Percentiles rank a stretch among this genome's conserved stretches.
These are phyloP conservation scores for Harpagifer antarcticus DNA, from an alignment of 2,797 vertebrate genomes.

Conservation along the genomic window DNA sequence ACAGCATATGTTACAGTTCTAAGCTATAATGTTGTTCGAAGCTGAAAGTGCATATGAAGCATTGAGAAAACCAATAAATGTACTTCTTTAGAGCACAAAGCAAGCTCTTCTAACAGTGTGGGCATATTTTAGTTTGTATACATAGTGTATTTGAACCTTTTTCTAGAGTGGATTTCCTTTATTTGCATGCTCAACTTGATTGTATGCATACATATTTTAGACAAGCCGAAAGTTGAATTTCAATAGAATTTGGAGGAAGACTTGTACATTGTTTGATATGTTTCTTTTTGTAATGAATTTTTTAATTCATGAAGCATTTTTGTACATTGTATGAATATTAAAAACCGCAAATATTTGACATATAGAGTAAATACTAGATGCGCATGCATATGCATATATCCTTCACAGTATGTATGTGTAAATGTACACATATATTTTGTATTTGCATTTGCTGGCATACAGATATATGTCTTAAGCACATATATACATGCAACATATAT, in stretches of 20 bases:
- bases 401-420: constrained; percentile 88
- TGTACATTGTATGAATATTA: constrained; percentile 98
- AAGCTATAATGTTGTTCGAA: constrained; percentile 81
- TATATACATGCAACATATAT: constrained; percentile 89
- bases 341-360: constrained; percentile 90
- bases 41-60: constrained; percentile 83
- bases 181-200: constrained; percentile 98
- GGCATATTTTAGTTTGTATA: constrained; percentile 99
- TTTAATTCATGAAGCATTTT: constrained; percentile 99
- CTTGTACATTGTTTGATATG: constrained; percentile 99
- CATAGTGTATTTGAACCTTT: constrained; percentile 98
- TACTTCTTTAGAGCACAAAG: constrained; percentile 87
- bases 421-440: constrained; percentile 88
- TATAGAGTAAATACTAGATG: constrained; percentile 90
- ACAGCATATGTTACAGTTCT: constrained; percentile 74
- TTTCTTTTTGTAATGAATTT: constrained; percentile 99
- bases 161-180: constrained; percentile 91
- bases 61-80: constrained; percentile 84
- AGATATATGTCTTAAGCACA: constrained; percentile 88
- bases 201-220: constrained; percentile 99
- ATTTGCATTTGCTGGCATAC: constrained; percentile 85
- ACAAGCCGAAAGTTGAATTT: constrained; percentile 98
- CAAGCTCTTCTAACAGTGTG: constrained; percentile 88
- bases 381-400: constrained; percentile 89
- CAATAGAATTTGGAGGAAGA: constrained; percentile 98